phyloP scores from a whole-genome alignment of 2,797 vertebrate species.

The Cetoscarus ocellatus region DNA sequence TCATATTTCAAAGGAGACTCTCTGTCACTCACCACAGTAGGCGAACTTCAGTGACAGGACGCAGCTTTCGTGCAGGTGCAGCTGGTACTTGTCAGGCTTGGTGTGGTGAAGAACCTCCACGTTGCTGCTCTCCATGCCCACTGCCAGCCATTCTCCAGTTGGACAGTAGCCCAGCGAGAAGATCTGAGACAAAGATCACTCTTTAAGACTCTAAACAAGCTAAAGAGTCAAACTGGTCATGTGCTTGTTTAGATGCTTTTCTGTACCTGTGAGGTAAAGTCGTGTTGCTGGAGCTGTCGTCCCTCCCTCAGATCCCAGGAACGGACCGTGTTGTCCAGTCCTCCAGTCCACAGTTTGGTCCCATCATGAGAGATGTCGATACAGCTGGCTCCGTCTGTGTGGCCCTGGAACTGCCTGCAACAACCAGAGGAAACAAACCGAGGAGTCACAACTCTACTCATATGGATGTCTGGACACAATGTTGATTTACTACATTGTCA shows the following conservation, averaged over 20 bases:
- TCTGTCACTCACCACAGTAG: slow-evolving; percentile 89
- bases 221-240: background rate
- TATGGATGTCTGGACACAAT: background rate
- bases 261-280: slow-evolving; percentile 97
- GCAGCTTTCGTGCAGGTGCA: slow-evolving; percentile 97
- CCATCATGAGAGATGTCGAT: slow-evolving; percentile 98
- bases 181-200: slow-evolving; percentile 80
- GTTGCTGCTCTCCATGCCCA: slow-evolving; percentile 98
- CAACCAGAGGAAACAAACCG: background rate
- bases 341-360: slow-evolving; percentile 97
- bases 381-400: slow-evolving; percentile 97
- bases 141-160: slow-evolving; percentile 95
- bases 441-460: slow-evolving; percentile 6
- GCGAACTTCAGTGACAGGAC: slow-evolving; percentile 98
- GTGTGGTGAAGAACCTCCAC: slow-evolving; percentile 97
- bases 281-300: slow-evolving; percentile 96
- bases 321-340: slow-evolving; percentile 96
- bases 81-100: slow-evolving; percentile 97
- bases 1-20: background rate
- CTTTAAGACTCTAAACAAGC: background rate
- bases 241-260: background rate
- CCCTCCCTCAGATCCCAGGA: slow-evolving; percentile 98
- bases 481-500: background rate
- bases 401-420: slow-evolving; percentile 95
- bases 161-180: slow-evolving; percentile 97